These are phyloP conservation scores for Takifugu flavidus DNA, from an alignment of 2,113 vertebrate species.

Conservation along the genomic window DNA sequence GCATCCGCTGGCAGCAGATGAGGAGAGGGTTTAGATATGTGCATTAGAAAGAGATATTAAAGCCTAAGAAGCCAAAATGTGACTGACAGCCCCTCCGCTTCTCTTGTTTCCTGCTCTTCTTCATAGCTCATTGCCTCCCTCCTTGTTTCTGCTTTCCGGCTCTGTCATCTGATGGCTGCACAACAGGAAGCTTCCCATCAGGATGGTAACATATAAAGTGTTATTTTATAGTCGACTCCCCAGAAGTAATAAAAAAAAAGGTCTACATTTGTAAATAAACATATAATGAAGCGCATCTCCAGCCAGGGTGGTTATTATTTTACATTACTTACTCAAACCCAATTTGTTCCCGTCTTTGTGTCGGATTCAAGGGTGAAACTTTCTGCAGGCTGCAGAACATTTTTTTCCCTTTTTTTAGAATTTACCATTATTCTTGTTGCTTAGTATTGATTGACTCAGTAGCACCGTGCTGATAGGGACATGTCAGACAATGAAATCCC, in stretches of 20 bases:
- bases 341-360: conserved; percentile 2
- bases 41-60: conserved; percentile 65
- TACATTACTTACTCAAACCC: not conserved
- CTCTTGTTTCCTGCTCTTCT: conserved; percentile 56
- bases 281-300: conserved; percentile 20
- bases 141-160: conserved; percentile 33
- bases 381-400: conserved; percentile 18
- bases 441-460: conserved; percentile 43
- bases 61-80: conserved; percentile 44
- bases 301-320: too few species aligned
- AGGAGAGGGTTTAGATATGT: conserved; percentile 53
- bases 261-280: conserved; percentile 23
- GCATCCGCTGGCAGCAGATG: conserved; percentile 60
- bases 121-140: conserved; percentile 40
- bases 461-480: conserved; percentile 51
- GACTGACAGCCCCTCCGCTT: conserved; percentile 57
- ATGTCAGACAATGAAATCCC: conserved; percentile 32
- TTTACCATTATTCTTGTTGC: conserved; percentile 24
- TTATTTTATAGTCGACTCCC: conserved; percentile 6
- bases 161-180: conserved; percentile 51
- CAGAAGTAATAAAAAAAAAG: not conserved
- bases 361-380: conserved; percentile 6
- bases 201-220: conserved; percentile 17
- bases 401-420: conserved; percentile 26
- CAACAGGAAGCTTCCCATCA: conserved; percentile 30